Conservation (phyloP, 2,797 vertebrate species). For the Tauraco hartlaubi region DNA sequence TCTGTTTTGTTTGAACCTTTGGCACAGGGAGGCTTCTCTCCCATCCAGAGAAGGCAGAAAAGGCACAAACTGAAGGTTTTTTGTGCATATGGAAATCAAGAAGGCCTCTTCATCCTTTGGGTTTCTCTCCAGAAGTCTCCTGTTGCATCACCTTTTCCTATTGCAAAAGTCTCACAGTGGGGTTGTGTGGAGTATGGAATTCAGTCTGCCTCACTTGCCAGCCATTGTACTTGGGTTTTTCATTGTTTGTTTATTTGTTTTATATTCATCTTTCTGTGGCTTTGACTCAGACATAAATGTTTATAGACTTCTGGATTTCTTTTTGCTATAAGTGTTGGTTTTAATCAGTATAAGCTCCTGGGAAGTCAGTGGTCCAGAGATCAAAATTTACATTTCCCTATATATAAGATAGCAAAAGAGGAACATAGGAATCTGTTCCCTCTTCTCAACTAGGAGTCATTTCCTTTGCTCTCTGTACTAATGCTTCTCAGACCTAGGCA, state of each 20-base stretch:
- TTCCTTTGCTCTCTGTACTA: neutral
- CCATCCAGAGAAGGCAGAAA: neutral
- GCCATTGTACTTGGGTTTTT: slow-evolving; percentile 10
- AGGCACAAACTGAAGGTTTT: neutral
- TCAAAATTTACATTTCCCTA: neutral
- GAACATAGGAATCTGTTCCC: neutral
- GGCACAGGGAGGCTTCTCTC: neutral
- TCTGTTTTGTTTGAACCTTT: neutral
- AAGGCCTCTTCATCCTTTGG: neutral
- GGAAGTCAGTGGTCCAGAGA: neutral
- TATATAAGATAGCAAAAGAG: neutral
- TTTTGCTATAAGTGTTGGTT: slow-evolving; percentile 2
- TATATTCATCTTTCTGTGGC: slow-evolving; percentile 44
- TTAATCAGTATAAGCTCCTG: neutral
- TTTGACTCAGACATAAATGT: slow-evolving; percentile 61
- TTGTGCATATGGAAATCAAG: neutral
- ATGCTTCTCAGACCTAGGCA: neutral
- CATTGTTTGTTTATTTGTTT: slow-evolving; percentile 8
- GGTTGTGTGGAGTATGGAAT: neutral
- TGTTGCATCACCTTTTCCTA: neutral
- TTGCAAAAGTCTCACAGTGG: neutral
- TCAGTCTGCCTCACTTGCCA: slow-evolving; percentile 34
- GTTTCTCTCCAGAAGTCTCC: neutral
- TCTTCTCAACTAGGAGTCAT: neutral
- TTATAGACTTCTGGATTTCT: slow-evolving; percentile 40